Conservation (phyloP, 2,888 invertebrate species). For the Drosophila birchii region DNA sequence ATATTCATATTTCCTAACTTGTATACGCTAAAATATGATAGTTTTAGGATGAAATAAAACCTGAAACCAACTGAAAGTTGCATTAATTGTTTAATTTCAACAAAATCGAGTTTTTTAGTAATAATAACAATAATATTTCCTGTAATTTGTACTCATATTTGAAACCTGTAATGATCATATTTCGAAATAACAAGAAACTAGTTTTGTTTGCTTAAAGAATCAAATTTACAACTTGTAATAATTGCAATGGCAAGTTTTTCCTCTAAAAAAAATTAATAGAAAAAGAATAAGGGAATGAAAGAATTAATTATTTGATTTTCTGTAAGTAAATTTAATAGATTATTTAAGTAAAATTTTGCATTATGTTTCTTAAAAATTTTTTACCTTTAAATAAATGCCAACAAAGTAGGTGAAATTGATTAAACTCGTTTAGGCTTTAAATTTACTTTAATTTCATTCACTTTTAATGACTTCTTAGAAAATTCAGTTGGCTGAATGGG, state of each 20-base stretch:
- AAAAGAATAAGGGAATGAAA: too few relatives aligned
- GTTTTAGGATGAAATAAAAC: neutral
- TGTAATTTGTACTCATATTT: slow-evolving; percentile 1
- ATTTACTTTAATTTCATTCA: slow-evolving; percentile 16
- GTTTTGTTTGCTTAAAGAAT: neutral
- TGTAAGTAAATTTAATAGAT: neutral
- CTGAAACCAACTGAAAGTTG: neutral
- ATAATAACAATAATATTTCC: neutral
- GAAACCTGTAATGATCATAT: neutral
- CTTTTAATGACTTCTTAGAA: slow-evolving; percentile 8
- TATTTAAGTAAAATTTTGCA: neutral
- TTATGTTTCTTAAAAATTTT: neutral
- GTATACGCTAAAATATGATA: neutral
- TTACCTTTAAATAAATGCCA: neutral
- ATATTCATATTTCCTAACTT: neutral
- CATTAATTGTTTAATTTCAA: neutral
- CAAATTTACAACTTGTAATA: neutral
- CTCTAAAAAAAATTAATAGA: neutral
- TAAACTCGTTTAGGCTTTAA: neutral
- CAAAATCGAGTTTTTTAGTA: neutral
- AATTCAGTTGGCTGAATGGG: slow-evolving; percentile 11
- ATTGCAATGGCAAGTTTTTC: neutral
- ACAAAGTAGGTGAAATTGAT: neutral
- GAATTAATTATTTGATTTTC: too few relatives aligned
- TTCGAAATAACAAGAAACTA: neutral